These are phyloP conservation scores for Scaptomyza reducta DNA, from an alignment of 2,888 invertebrate species.

Conservation along the genomic window DNA sequence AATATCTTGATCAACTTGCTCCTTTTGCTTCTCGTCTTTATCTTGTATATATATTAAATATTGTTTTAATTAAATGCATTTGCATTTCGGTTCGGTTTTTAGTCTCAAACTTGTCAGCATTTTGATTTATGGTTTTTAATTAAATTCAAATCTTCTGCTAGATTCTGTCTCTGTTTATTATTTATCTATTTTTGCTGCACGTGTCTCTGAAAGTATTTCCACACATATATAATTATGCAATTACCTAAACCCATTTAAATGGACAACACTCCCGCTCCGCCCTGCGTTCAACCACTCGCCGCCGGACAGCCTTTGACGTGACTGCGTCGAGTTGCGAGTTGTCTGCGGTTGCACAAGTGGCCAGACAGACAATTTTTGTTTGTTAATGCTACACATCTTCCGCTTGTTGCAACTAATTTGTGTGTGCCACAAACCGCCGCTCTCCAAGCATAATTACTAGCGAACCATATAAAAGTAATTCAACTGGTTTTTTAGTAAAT, in stretches of 20 bases:
- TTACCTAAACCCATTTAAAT: constrained; percentile 78
- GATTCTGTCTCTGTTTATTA: constrained; percentile 21
- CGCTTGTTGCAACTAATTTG: constrained; percentile 54
- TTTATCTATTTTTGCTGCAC: constrained; percentile 30
- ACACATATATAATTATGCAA: constrained; percentile 70
- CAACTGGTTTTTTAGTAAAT: constrained; percentile 5
- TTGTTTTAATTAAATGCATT: constrained; percentile 46
- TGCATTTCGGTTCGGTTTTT: constrained; percentile 37
- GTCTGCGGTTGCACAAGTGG: constrained; percentile 70
- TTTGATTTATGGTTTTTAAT: constrained; percentile 73
- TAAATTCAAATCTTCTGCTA: constrained; percentile 48
- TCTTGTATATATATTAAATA: constrained; percentile 27
- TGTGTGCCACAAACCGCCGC: constrained; percentile 28
- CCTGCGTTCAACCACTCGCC: neutral
- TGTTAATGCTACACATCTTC: constrained; percentile 9
- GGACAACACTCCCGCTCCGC: constrained; percentile 49
- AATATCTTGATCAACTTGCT: constrained; percentile 29
- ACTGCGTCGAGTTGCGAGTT: constrained; percentile 43
- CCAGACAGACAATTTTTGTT: constrained; percentile 31
- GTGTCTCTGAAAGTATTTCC: constrained; percentile 1
- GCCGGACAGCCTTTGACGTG: constrained; percentile 60
- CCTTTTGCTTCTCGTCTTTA: constrained; percentile 6
- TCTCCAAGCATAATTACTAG: constrained; percentile 52
- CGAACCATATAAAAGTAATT: constrained; percentile 3
- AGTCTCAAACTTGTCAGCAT: constrained; percentile 49